Conservation (phyloP, 1,140 invertebrate species). For the Palaemon carinicauda region DNA sequence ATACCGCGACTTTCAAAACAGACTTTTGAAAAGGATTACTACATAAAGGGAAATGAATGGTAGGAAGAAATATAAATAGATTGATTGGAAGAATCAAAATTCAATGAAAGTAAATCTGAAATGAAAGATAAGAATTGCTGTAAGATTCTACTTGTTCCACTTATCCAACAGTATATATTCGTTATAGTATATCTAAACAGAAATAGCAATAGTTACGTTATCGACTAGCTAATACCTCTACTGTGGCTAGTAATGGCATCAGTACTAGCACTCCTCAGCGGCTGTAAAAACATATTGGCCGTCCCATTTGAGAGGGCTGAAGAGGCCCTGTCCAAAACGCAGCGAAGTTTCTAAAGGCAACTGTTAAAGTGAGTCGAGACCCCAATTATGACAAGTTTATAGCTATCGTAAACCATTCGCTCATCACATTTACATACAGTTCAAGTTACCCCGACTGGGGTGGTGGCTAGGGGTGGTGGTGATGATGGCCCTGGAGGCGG, state of each 20-base stretch:
- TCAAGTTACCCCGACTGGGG: neutral
- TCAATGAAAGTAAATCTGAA: neutral
- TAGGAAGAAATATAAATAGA: neutral
- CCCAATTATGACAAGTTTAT: constrained; percentile 28
- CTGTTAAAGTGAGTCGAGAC: neutral
- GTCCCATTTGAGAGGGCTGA: neutral
- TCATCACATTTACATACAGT: constrained; percentile 20
- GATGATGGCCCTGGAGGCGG: neutral
- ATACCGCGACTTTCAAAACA: no score
- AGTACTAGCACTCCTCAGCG: no score
- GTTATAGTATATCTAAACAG: no score
- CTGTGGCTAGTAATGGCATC: no score
- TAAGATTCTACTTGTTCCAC: no score
- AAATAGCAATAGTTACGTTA: no score
- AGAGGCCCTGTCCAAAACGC: neutral
- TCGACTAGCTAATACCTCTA: no score
- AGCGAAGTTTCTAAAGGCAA: neutral
- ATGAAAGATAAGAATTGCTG: neutral
- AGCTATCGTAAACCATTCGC: constrained; percentile 11
- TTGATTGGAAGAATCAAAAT: no score
- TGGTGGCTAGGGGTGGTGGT: neutral
- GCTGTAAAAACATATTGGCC: neutral
- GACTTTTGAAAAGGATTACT: no score
- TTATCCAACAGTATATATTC: no score
- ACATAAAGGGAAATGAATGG: neutral